A percentile compares a stretch with the other conserved stretches of the same genome.
phyloP scores from a whole-genome alignment of 2,113 vertebrate species.

The Syngnathoides biaculeatus region DNA sequence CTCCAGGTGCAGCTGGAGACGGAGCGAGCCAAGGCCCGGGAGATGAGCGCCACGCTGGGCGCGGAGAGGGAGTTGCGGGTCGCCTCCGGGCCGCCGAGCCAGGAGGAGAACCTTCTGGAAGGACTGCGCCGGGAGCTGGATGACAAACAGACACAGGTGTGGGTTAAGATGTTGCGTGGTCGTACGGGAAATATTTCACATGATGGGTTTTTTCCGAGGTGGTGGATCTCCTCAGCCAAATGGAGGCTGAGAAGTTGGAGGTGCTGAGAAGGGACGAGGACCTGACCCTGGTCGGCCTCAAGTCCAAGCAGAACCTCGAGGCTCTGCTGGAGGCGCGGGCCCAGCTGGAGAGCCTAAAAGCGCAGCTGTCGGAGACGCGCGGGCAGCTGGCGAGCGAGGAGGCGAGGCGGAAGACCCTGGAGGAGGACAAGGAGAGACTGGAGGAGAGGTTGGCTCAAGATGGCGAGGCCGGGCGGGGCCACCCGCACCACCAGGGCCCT shows the following conservation, averaged over 20 bases:
- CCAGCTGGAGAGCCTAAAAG: conserved; percentile 70
- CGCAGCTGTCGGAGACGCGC: conserved; percentile 72
- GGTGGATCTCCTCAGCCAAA: conserved; percentile 80
- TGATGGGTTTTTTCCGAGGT: conserved; percentile 48
- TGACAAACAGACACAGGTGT: conserved; percentile 80
- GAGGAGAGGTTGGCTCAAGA: conserved; percentile 73
- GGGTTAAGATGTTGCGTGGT: neutral
- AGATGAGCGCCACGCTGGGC: conserved; percentile 79
- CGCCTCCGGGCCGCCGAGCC: conserved; percentile 33
- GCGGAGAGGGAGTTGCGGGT: conserved; percentile 76
- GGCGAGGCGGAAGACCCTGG: conserved; percentile 72
- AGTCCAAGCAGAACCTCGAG: conserved; percentile 75
- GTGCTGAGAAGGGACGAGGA: conserved; percentile 84
- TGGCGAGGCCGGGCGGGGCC: conserved; percentile 46
- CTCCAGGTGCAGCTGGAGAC: conserved; percentile 88
- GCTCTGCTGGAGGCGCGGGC: conserved; percentile 70
- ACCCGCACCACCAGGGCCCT: conserved; percentile 41
- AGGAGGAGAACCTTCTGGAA: conserved; percentile 67
- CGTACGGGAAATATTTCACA: too few relatives aligned
- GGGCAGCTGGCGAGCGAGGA: conserved; percentile 78
- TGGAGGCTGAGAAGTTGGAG: conserved; percentile 83
- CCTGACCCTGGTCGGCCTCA: conserved; percentile 70
- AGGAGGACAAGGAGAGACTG: conserved; percentile 76
- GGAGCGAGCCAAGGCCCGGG: conserved; percentile 75
- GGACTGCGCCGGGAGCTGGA: conserved; percentile 83